Conservation (phyloP, 2,797 vertebrate genomes). For the Esox lucius region DNA sequence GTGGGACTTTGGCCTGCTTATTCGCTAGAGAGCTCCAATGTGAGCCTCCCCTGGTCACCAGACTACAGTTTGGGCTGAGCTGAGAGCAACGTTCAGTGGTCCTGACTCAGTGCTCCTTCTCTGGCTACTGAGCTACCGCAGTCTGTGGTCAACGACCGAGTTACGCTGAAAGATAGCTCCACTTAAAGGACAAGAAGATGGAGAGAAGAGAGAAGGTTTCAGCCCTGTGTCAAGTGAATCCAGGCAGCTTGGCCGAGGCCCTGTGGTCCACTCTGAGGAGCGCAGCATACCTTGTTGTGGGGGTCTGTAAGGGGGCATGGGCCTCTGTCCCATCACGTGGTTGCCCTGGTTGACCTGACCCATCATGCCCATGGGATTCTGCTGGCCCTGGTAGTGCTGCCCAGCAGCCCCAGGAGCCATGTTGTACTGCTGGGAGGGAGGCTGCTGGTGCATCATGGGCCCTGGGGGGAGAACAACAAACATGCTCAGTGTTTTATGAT, state of each 20-base stretch:
- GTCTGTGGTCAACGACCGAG: slow-evolving; percentile 53
- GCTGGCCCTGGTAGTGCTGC: slow-evolving; percentile 97
- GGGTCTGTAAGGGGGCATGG: slow-evolving; percentile 97
- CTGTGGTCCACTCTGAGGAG: slow-evolving; percentile 34
- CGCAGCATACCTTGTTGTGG: slow-evolving; percentile 91
- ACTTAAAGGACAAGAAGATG: slow-evolving; percentile 29
- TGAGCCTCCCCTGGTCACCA: slow-evolving; percentile 41
- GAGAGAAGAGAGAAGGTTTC: slow-evolving; percentile 7
- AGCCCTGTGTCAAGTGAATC: not conserved
- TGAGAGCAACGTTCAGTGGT: slow-evolving; percentile 17
- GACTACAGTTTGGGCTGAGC: slow-evolving; percentile 35
- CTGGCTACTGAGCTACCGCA: slow-evolving; percentile 10
- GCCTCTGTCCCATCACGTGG: slow-evolving; percentile 97
- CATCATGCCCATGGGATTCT: slow-evolving; percentile 98
- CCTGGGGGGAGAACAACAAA: slow-evolving; percentile 67
- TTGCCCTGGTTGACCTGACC: slow-evolving; percentile 94
- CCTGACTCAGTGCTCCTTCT: slow-evolving; percentile 7
- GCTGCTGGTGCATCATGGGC: slow-evolving; percentile 98
- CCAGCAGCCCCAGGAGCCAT: slow-evolving; percentile 91
- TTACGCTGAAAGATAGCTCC: slow-evolving; percentile 40
- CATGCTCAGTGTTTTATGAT: not conserved
- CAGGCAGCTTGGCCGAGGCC: slow-evolving; percentile 45
- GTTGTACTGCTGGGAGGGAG: slow-evolving; percentile 94
- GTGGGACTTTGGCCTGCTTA: slow-evolving; percentile 48
- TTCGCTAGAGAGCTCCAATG: slow-evolving; percentile 38